phyloP scores from a whole-genome alignment of 2,888 invertebrate genomes.

The Anthoptus insignis region DNA sequence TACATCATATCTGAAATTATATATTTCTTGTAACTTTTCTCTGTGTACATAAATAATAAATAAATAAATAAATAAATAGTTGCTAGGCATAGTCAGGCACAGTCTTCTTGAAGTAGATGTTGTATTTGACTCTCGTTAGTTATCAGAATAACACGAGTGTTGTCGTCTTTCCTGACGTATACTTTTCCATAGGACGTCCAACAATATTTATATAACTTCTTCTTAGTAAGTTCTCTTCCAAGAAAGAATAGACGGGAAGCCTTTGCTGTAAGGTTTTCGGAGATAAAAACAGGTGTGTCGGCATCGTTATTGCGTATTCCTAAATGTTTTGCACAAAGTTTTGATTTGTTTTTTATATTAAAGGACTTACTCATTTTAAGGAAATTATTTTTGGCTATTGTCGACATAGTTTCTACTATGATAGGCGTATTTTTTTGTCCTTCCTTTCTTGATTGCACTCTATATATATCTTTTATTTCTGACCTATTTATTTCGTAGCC shows the following conservation, averaged over 20 bases:
- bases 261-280: slow-evolving; percentile 34
- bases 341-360: slow-evolving; percentile 35
- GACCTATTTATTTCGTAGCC: slow-evolving; percentile 18
- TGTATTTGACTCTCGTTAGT: neutral
- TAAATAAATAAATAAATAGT: no score
- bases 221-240: slow-evolving; percentile 25
- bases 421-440: slow-evolving; percentile 33
- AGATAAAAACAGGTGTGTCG: slow-evolving; percentile 20
- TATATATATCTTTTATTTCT: slow-evolving; percentile 41
- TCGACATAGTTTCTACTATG: slow-evolving; percentile 41
- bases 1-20: no score
- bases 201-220: slow-evolving; percentile 43
- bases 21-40: no score
- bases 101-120: neutral
- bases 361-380: slow-evolving; percentile 37
- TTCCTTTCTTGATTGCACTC: slow-evolving; percentile 21
- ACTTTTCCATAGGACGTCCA: slow-evolving; percentile 41
- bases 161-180: neutral
- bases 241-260: neutral
- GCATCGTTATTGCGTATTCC: neutral
- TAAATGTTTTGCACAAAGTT: slow-evolving; percentile 17
- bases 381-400: slow-evolving; percentile 37
- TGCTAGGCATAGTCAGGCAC: neutral
- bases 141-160: neutral
- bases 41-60: no score